phyloP scores from a whole-genome alignment of 2,113 vertebrate genomes.

The Dipodomys merriami region DNA sequence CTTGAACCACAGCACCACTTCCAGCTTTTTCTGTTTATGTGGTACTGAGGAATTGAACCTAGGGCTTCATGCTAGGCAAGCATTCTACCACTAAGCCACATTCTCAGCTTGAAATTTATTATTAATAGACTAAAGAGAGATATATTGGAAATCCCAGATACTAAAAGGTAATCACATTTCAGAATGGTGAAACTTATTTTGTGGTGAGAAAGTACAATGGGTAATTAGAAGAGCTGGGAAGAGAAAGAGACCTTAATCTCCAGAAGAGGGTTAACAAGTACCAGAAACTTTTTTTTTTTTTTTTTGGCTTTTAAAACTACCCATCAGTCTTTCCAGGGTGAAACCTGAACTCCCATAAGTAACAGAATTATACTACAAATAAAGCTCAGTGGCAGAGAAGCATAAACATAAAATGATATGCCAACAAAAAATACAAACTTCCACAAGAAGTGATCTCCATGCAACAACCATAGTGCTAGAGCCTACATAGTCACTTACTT shows the following conservation, averaged over 20 bases:
- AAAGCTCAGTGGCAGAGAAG: constrained; percentile 77
- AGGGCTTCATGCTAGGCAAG: no score
- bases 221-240: neutral
- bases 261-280: neutral
- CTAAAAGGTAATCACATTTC: constrained; percentile 11
- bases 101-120: neutral
- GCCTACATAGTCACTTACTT: constrained; percentile 94
- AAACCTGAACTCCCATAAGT: constrained; percentile 83
- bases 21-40: no score
- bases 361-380: constrained; percentile 63
- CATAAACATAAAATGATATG: constrained; percentile 64
- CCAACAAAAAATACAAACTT: constrained; percentile 55
- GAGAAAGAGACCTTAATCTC: neutral
- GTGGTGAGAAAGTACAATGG: neutral
- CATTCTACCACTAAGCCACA: no score
- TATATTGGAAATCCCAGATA: neutral
- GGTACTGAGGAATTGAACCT: no score
- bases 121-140: constrained; percentile 14
- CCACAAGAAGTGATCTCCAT: constrained; percentile 86
- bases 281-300: neutral
- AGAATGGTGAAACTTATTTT: neutral
- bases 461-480: constrained; percentile 89
- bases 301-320: constrained; percentile 67
- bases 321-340: constrained; percentile 85
- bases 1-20: no score